These are phyloP conservation scores for Eurypyga helias DNA, from an alignment of 2,113 vertebrate species.

Conservation along the genomic window DNA sequence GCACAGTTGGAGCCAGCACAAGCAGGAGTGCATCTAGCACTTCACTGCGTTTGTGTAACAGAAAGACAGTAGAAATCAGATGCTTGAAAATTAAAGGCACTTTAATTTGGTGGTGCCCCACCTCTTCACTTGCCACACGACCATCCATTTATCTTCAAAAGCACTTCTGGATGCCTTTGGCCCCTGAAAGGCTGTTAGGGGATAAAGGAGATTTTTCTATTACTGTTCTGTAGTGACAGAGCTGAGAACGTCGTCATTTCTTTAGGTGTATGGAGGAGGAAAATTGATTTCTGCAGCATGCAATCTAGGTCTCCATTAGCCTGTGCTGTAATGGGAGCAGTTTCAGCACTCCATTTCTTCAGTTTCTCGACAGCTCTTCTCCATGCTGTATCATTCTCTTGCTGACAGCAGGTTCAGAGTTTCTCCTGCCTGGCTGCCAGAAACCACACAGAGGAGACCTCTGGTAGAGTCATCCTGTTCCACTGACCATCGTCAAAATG, in stretches of 20 bases:
- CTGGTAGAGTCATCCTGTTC: background rate
- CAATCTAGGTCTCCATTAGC: background rate
- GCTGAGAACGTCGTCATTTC: background rate
- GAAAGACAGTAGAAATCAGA: background rate
- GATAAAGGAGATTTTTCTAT: background rate
- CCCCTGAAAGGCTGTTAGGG: background rate
- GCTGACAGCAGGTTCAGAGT: background rate
- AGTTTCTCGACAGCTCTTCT: background rate
- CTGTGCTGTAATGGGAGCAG: background rate
- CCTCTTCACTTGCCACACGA: background rate
- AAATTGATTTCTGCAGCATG: background rate
- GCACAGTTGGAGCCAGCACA: background rate
- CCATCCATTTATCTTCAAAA: background rate
- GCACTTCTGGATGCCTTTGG: background rate
- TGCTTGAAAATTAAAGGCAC: background rate
- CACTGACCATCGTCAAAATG: background rate
- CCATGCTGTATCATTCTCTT: background rate
- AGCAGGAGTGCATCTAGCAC: background rate
- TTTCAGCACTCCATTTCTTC: background rate
- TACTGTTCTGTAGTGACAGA: background rate
- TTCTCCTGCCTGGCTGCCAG: background rate
- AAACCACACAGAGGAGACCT: background rate
- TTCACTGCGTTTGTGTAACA: background rate
- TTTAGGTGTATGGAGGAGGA: background rate
- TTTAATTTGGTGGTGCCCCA: background rate